A percentile compares a stretch with the other conserved stretches of the same genome.
These are phyloP conservation scores for Tachina lurida DNA, from an alignment of 2,888 invertebrate genomes.

Conservation along the genomic window DNA sequence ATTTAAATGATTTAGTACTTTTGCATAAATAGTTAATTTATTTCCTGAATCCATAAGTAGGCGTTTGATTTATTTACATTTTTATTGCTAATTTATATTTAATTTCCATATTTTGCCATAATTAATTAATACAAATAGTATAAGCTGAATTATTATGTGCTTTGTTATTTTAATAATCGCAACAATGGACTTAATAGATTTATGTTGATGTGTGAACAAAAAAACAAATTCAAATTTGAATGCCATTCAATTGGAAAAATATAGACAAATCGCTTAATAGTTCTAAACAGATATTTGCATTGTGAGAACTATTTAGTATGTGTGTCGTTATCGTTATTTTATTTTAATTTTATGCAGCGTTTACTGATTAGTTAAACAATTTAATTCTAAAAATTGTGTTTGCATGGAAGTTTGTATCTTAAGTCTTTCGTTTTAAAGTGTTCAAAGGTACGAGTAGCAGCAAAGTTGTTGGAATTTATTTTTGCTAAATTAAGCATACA, in stretches of 20 bases:
- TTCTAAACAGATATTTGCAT: constrained; percentile 24
- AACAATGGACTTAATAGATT: constrained; percentile 31
- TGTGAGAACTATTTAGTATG: constrained; percentile 9
- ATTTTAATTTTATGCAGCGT: constrained; percentile 8
- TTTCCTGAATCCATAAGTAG: constrained; percentile 42
- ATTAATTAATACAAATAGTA: constrained; percentile 49
- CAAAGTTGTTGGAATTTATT: too few species aligned
- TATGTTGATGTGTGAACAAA: constrained; percentile 46
- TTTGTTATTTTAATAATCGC: neutral
- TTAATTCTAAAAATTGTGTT: constrained; percentile 14
- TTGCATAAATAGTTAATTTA: neutral
- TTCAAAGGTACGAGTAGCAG: too few species aligned
- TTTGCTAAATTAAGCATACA: too few species aligned
- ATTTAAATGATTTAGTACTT: constrained; percentile 29
- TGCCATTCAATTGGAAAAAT: constrained; percentile 38
- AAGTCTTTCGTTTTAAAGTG: too few species aligned
- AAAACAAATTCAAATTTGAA: constrained; percentile 15
- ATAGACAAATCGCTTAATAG: neutral
- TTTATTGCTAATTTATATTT: constrained; percentile 52
- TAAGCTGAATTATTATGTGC: neutral
- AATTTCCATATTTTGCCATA: constrained; percentile 33
- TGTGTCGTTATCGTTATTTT: constrained; percentile 14
- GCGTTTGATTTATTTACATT: constrained; percentile 58
- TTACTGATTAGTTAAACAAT: constrained; percentile 1
- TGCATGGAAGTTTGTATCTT: neutral